These are phyloP conservation scores for Invenusta paracnida DNA, from an alignment of 2,888 invertebrate genomes.

Conservation along the genomic window DNA sequence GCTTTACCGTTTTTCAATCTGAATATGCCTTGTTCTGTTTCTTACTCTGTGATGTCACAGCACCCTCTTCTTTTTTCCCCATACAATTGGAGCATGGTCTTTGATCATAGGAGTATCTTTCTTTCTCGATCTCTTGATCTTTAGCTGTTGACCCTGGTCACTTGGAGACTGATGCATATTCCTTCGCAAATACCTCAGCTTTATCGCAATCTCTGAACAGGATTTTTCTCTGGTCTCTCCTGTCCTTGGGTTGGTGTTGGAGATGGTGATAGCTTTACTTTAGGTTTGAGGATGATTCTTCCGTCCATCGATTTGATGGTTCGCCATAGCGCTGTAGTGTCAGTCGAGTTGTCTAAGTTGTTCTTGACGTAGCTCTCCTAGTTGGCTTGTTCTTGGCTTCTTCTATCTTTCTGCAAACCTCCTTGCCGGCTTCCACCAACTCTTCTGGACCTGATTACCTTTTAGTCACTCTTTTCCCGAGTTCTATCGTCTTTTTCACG, in stretches of 20 bases:
- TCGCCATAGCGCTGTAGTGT: neutral
- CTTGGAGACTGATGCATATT: neutral
- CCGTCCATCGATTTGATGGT: neutral
- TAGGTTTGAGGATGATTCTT: neutral
- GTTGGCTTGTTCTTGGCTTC: neutral
- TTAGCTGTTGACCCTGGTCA: neutral
- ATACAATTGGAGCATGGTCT: neutral
- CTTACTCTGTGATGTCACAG: neutral
- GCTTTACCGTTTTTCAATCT: no score
- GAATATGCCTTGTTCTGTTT: no score
- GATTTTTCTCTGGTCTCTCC: neutral
- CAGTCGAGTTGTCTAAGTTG: neutral
- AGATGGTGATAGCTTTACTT: neutral
- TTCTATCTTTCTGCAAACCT: neutral
- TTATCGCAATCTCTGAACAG: neutral
- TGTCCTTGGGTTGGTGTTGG: neutral
- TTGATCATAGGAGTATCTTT: neutral
- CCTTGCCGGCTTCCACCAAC: neutral
- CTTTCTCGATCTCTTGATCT: neutral
- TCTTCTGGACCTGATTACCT: neutral
- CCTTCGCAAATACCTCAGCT: neutral
- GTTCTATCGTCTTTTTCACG: neutral
- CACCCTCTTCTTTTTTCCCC: neutral
- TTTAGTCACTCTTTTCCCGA: neutral
- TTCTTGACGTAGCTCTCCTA: neutral